Evolutionary conservation across 2,113 vertebrate genomes (phyloP).

Genomic region (Erythrolamprus reginae): DNA sequence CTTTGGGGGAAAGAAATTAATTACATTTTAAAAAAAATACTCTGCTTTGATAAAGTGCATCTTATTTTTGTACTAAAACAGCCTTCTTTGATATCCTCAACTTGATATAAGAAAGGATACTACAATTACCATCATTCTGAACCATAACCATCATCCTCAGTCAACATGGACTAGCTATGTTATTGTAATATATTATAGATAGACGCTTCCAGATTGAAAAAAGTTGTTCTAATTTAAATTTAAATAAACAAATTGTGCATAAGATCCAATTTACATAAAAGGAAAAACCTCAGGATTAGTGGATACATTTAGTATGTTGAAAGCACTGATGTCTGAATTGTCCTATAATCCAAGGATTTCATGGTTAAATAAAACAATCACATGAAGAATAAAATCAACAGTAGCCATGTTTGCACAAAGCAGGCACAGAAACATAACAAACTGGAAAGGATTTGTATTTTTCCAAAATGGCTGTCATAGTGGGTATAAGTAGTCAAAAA

Average conservation of each 20-base stretch:
- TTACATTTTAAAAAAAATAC: constrained; percentile 19
- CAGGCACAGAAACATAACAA: neutral
- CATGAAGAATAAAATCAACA: neutral
- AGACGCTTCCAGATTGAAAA: neutral
- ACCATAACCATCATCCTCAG: neutral
- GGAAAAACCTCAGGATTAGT: neutral
- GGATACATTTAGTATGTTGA: neutral
- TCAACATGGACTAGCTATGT: neutral
- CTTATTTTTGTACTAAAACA: neutral
- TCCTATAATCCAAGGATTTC: neutral
- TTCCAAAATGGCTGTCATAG: neutral
- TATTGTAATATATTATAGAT: neutral
- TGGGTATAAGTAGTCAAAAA: neutral
- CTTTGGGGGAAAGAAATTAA: constrained; percentile 31
- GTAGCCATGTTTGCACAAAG: neutral
- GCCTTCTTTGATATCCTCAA: neutral
- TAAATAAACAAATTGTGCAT: neutral
- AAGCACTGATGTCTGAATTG: neutral
- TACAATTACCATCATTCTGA: neutral
- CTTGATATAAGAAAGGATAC: neutral
- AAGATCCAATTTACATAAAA: neutral
- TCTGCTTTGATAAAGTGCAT: constrained; percentile 14
- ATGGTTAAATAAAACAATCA: neutral
- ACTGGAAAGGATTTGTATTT: neutral
- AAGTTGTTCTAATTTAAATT: neutral